Percentiles rank a stretch among this genome's conserved stretches.
Conservation (phyloP, 1,140 invertebrate species). For the Eueides isabella region DNA sequence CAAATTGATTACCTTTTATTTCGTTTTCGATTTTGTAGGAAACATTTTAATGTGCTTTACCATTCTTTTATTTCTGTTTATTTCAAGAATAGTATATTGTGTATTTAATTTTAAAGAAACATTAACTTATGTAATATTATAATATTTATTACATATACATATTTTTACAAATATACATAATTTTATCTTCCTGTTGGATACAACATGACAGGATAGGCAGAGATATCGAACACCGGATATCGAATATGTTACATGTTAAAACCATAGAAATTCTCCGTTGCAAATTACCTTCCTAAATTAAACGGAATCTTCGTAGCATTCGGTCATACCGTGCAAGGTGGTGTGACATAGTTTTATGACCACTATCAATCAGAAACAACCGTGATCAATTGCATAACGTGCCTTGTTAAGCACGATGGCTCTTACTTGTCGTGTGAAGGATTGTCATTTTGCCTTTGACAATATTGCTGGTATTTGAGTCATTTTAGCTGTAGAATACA, state of each 20-base stretch:
- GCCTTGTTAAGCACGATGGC: background rate
- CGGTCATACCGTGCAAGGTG: background rate
- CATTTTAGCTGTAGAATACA: no score
- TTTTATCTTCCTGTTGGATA: no score
- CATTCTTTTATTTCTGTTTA: background rate
- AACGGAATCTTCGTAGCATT: background rate
- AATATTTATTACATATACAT: no score
- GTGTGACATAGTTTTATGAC: background rate
- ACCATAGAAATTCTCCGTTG: no score
- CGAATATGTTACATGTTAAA: no score
- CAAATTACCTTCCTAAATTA: background rate
- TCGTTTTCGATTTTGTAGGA: conserved; percentile 5
- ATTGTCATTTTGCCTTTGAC: background rate
- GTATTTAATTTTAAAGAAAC: no score
- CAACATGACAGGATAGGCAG: no score
- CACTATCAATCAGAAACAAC: background rate
- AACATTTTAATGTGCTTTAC: background rate
- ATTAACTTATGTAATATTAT: no score
- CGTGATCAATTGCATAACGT: conserved; percentile 2
- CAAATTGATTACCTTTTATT: conserved; percentile 12
- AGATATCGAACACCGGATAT: no score
- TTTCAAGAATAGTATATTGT: background rate
- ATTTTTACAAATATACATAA: no score
- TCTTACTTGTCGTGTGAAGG: background rate
- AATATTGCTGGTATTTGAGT: background rate